Conservation (phyloP, 2,113 vertebrate species). For the Pelodiscus sinensis region DNA sequence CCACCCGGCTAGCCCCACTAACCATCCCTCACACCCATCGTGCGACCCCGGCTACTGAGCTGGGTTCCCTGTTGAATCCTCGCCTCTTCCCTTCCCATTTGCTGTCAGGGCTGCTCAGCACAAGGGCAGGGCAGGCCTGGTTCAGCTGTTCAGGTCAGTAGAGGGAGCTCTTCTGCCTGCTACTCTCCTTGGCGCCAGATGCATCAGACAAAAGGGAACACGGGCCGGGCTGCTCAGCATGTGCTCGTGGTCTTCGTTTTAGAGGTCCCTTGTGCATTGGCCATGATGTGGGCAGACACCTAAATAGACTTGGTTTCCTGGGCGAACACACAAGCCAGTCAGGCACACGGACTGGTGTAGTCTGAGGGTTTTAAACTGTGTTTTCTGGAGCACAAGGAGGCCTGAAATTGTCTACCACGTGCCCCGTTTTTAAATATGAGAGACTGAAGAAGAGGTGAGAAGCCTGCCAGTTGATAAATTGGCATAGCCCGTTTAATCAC, state of each 20-base stretch:
- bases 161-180: neutral
- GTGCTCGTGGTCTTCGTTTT: neutral
- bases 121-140: neutral
- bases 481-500: neutral
- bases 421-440: neutral
- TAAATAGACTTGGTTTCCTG: neutral
- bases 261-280: neutral
- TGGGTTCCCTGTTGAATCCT: neutral
- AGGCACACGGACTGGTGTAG: fast-evolving
- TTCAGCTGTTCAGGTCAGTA: neutral
- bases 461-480: neutral
- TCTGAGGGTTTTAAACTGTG: neutral
- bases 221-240: too few relatives aligned
- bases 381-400: neutral
- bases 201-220: neutral
- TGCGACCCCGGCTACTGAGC: neutral
- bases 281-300: neutral
- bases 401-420: neutral
- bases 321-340: neutral
- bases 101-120: neutral
- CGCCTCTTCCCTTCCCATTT: neutral
- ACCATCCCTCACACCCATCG: neutral
- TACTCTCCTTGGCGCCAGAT: neutral
- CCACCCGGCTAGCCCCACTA: neutral
- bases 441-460: neutral